Percentiles rank a stretch among this genome's conserved stretches.
Evolutionary conservation across 2,888 invertebrate species (phyloP).

Genomic region (Lumbricus terrestris): DNA sequence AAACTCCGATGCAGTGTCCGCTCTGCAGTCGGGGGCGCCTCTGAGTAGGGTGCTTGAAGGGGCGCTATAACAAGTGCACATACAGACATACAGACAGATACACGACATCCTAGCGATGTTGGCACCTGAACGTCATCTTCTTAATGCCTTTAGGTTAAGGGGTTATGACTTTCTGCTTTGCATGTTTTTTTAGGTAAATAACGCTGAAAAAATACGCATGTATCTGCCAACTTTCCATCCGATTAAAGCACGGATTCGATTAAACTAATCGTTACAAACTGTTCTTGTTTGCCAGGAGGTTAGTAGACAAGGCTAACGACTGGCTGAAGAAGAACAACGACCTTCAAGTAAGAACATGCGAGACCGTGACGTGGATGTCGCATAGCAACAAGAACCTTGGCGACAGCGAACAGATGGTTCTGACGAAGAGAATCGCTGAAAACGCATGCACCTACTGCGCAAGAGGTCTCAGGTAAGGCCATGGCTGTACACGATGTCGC

Average conservation of each 20-base stretch:
- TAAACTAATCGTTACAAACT: neutral
- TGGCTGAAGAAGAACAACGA: slow-evolving; percentile 39
- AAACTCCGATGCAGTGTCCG: too few relatives aligned
- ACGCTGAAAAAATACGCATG: too few relatives aligned
- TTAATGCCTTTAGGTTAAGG: too few relatives aligned
- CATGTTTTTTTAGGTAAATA: too few relatives aligned
- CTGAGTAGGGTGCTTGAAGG: too few relatives aligned
- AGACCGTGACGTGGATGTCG: slow-evolving; percentile 39
- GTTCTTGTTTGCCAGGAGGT: slow-evolving; percentile 29
- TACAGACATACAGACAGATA: too few relatives aligned
- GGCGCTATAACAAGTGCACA: too few relatives aligned
- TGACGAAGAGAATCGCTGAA: slow-evolving; percentile 31
- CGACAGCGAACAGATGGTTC: slow-evolving; percentile 38
- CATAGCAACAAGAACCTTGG: slow-evolving; percentile 26
- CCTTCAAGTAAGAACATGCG: slow-evolving; percentile 35
- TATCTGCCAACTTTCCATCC: neutral
- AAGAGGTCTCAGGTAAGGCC: slow-evolving; percentile 36
- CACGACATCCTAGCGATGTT: too few relatives aligned
- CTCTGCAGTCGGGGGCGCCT: too few relatives aligned
- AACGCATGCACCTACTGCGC: slow-evolving; percentile 29
- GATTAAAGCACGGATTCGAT: neutral
- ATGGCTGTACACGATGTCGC: too few relatives aligned
- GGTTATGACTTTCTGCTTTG: too few relatives aligned
- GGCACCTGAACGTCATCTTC: too few relatives aligned
- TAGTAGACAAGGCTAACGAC: slow-evolving; percentile 40